Percentiles rank a stretch among this genome's conserved stretches.
phyloP scores from a whole-genome alignment of 2,888 invertebrate genomes.

The Drosophila histrio region DNA sequence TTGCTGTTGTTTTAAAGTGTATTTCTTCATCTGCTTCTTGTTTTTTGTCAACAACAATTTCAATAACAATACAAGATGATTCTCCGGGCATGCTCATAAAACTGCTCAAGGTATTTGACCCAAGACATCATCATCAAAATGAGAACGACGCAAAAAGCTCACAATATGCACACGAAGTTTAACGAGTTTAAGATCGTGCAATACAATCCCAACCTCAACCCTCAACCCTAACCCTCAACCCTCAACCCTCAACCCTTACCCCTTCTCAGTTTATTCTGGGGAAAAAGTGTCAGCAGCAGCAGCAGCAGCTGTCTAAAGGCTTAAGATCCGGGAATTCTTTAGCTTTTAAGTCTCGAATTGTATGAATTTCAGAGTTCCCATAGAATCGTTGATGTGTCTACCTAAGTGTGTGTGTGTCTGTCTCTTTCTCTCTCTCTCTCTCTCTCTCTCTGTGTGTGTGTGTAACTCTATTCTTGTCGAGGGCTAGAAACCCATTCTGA shows the following conservation, averaged over 20 bases:
- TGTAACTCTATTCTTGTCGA: conserved; percentile 13
- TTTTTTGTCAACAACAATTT: conserved; percentile 38
- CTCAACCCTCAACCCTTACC: conserved; percentile 36
- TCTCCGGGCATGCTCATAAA: conserved; percentile 45
- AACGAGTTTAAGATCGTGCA: background rate
- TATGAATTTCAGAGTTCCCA: conserved; percentile 25
- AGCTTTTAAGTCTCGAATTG: conserved; percentile 22
- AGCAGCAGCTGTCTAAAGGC: conserved; percentile 42
- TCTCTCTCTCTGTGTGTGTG: too few species aligned
- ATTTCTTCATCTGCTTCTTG: conserved; percentile 8
- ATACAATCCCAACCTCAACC: conserved; percentile 8
- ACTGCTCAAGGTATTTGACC: conserved; percentile 69
- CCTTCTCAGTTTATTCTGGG: conserved; percentile 12
- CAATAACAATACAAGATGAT: conserved; percentile 55
- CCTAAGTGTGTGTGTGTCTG: background rate
- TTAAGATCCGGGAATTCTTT: conserved; percentile 32
- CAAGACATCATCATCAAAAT: conserved; percentile 17
- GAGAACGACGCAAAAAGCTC: conserved; percentile 47
- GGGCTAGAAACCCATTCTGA: conserved; percentile 26
- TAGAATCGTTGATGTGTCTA: conserved; percentile 1
- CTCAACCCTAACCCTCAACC: conserved; percentile 24
- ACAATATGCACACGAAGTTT: conserved; percentile 2
- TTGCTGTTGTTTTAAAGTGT: background rate
- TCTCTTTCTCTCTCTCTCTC: too few species aligned
- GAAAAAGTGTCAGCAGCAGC: conserved; percentile 9